Conservation (phyloP, 2,113 vertebrate genomes). For the Struthidea cinerea region DNA sequence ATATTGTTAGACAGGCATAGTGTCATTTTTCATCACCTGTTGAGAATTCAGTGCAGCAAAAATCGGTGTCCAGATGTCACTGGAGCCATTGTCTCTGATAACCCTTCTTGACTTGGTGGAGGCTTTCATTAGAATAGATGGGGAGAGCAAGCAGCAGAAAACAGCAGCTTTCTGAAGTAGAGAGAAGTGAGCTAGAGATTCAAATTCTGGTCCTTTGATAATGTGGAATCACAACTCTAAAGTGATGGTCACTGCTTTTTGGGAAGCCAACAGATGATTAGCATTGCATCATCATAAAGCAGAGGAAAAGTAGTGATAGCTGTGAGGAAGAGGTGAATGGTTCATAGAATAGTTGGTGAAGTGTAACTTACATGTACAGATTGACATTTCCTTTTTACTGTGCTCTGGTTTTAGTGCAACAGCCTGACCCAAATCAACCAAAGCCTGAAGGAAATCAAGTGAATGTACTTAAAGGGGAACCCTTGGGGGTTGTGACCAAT, state of each 20-base stretch:
- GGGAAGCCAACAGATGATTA: neutral
- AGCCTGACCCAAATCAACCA: constrained; percentile 91
- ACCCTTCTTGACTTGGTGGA: neutral
- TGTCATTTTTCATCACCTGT: neutral
- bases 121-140: neutral
- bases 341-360: neutral
- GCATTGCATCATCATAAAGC: neutral
- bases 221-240: neutral
- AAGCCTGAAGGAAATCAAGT: constrained; percentile 87
- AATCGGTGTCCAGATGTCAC: neutral
- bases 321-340: neutral
- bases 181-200: neutral
- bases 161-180: neutral
- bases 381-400: neutral
- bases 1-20: neutral
- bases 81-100: neutral
- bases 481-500: constrained; percentile 72
- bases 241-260: neutral
- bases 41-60: neutral
- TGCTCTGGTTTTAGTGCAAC: constrained; percentile 79
- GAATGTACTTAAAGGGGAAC: constrained; percentile 82
- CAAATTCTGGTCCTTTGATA: neutral
- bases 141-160: neutral
- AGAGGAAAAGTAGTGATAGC: neutral
- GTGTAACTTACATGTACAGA: neutral